phyloP scores from a whole-genome alignment of 1,140 invertebrate genomes.

The Caenorhabditis brenneri region DNA sequence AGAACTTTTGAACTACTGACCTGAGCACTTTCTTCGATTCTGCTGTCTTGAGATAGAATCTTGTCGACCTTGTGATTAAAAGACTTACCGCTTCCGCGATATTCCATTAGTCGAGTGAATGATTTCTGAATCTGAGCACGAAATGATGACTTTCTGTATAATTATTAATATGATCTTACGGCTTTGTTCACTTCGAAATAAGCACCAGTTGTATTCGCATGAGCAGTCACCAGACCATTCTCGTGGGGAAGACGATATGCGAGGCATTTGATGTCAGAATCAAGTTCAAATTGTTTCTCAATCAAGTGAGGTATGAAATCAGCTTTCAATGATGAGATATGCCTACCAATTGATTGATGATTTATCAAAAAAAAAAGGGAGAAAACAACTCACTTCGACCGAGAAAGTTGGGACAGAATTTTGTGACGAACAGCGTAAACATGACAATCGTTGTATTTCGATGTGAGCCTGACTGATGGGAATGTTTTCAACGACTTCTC shows the following conservation, averaged over 20 bases:
- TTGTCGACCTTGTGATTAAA: slow-evolving; percentile 13
- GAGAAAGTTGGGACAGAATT: background rate
- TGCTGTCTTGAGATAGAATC: background rate
- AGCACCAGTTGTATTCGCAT: slow-evolving; percentile 38
- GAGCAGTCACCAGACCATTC: slow-evolving; percentile 32
- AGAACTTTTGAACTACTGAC: no score
- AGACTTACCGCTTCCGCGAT: background rate
- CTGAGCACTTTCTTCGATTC: slow-evolving; percentile 27
- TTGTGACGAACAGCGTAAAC: slow-evolving; percentile 34
- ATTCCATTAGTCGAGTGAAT: slow-evolving; percentile 7
- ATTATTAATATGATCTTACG: background rate
- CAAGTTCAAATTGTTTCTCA: slow-evolving; percentile 36
- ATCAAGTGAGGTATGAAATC: slow-evolving; percentile 46
- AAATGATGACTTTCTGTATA: background rate
- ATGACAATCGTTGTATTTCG: slow-evolving; percentile 45
- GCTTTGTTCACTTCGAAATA: slow-evolving; percentile 51
- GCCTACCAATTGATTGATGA: slow-evolving; percentile 9
- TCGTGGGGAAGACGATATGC: slow-evolving; percentile 1
- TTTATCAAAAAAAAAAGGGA: background rate
- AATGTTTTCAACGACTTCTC: slow-evolving; percentile 22
- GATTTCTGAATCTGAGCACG: slow-evolving; percentile 20
- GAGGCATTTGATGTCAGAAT: slow-evolving; percentile 29
- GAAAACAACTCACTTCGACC: background rate
- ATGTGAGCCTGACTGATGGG: slow-evolving; percentile 16
- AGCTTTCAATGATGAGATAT: slow-evolving; percentile 43